Evolutionary conservation across 2,113 vertebrate genomes (phyloP), one percentile per base, ranked within the genome.

Genomic region (Pithys albifrons): DNA sequence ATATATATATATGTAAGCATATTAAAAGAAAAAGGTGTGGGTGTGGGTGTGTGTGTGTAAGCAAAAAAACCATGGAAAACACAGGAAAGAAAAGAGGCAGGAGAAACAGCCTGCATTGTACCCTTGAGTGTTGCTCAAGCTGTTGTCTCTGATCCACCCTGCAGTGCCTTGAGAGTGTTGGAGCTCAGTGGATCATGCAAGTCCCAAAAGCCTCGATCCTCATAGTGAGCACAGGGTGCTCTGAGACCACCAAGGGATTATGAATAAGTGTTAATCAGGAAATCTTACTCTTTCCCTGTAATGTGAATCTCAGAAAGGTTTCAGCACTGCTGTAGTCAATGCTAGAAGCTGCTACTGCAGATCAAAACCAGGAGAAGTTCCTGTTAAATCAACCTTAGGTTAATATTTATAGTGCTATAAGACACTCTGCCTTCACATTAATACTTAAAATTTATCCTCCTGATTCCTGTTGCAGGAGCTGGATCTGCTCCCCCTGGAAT

Each of bases 291-390:
- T 69, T 25, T 15, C 25, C 14, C 52, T 71, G 24, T 24, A 61
- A 52, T 13, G 23, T 2, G 35, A 93, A 77, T 48, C 88, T 70
- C 46, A 88, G 48, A 49, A 92, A 54, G 24, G 51, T 28, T 10
- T 3, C 15, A 62, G 19, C 0, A 0, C 15, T 89, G 79, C 58
- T 88, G 67, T 19, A 1, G 4, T 27, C 51, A 45, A 1, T 4
- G 9, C 6, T 35, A 62, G 52, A 70, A 89, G 29, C 24, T 65
- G 37, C 23, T 88, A 15, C 62, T 79, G 43, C 45, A 78, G 71
- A 73, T 39, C 27, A 82, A 41, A 74, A 49, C 27, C 15, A 27
- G 31, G 37, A 95, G 37, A 91, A 93, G 76, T 31, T n/a, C 24
- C n/a, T 61, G 45, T 41, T 88, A 85, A 73, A 62, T 83, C 78